Percentiles rank a stretch among this genome's conserved stretches.
These are phyloP conservation scores for Maniola jurtina DNA, from an alignment of 1,140 invertebrate genomes.

Conservation along the genomic window DNA sequence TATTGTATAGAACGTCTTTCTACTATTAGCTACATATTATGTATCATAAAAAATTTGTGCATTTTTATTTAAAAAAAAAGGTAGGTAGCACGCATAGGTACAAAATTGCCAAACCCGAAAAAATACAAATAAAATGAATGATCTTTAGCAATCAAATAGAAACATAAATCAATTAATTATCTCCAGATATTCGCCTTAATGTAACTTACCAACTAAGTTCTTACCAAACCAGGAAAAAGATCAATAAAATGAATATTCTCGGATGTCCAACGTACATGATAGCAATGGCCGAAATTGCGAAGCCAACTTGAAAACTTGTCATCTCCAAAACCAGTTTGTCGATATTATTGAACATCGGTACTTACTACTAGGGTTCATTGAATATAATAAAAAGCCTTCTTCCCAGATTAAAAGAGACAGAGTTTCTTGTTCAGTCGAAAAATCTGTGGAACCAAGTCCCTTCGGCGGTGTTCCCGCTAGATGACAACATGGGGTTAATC, in stretches of 20 bases:
- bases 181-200: too few species aligned
- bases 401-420: too few species aligned
- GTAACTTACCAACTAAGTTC: background rate
- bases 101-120: background rate
- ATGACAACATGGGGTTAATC: too few species aligned
- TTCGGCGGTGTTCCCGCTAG: too few species aligned
- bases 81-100: too few species aligned
- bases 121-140: background rate
- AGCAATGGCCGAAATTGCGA: constrained; percentile 45
- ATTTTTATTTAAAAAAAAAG: too few species aligned
- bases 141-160: background rate
- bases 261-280: constrained; percentile 15
- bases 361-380: constrained; percentile 18
- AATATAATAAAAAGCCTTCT: background rate
- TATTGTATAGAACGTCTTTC: too few species aligned
- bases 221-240: background rate
- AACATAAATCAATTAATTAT: background rate
- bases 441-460: too few species aligned
- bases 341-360: constrained; percentile 16
- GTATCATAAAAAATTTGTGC: too few species aligned
- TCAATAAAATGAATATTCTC: constrained; percentile 3
- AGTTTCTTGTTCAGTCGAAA: too few species aligned
- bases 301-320: constrained; percentile 32
- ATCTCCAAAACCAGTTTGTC: constrained; percentile 29
- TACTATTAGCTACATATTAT: too few species aligned